These are phyloP conservation scores for Cotesia glomerata DNA, from an alignment of 1,140 invertebrate species.

Conservation along the genomic window DNA sequence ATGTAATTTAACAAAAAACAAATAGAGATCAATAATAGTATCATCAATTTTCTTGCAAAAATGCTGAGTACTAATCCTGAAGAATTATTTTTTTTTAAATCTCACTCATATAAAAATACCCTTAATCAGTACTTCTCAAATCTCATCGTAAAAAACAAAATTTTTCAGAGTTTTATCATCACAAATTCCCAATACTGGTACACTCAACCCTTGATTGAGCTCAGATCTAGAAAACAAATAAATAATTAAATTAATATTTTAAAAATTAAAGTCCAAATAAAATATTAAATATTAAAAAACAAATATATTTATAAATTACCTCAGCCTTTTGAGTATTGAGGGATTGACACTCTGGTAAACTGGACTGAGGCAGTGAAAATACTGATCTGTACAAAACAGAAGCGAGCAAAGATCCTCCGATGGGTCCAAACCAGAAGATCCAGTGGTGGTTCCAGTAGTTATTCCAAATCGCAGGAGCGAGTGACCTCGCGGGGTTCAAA, in stretches of 20 bases:
- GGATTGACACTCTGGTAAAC: background rate
- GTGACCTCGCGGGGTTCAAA: slow-evolving; percentile 82
- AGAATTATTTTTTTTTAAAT: no score
- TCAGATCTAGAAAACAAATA: background rate
- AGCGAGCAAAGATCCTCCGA: slow-evolving; percentile 41
- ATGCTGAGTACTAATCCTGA: no score
- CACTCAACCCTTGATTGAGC: background rate
- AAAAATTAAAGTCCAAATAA: background rate
- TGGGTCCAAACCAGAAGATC: slow-evolving; percentile 65
- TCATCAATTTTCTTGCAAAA: no score
- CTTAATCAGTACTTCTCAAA: no score
- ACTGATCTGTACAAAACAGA: slow-evolving; percentile 45
- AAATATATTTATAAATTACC: slow-evolving; percentile 20
- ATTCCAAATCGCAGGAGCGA: slow-evolving; percentile 78
- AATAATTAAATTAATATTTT: background rate
- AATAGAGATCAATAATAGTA: no score
- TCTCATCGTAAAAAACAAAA: no score
- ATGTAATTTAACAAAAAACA: no score
- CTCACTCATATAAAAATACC: no score
- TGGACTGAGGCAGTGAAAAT: slow-evolving; percentile 34
- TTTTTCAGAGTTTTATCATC: background rate
- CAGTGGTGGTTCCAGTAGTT: slow-evolving; percentile 74
- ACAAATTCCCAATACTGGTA: background rate
- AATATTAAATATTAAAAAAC: background rate
- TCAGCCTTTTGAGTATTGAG: slow-evolving; percentile 24